Evolutionary conservation across 1,140 invertebrate genomes (phyloP).

Genomic region (Bombus huntii): DNA sequence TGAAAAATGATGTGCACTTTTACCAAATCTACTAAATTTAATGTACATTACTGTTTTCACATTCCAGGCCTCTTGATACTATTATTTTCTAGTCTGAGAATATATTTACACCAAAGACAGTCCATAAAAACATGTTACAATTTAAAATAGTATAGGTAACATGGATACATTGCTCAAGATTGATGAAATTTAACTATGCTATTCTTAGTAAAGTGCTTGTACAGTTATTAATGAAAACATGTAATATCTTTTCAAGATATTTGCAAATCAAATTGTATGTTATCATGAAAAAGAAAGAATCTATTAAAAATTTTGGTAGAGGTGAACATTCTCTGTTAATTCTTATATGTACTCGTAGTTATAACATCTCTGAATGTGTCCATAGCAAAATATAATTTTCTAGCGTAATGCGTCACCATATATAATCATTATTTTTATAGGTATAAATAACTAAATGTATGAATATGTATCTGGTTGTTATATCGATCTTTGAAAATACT

Average conservation of each 20-base stretch:
- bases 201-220: slow-evolving; percentile 4
- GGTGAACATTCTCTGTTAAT: slow-evolving; percentile 46
- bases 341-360: slow-evolving; percentile 7
- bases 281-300: background rate
- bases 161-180: slow-evolving; percentile 48
- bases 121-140: slow-evolving; percentile 25
- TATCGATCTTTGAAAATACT: background rate
- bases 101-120: slow-evolving; percentile 43
- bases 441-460: background rate
- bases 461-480: background rate
- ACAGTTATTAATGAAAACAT: background rate
- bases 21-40: slow-evolving; percentile 32
- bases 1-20: slow-evolving; percentile 33
- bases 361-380: background rate
- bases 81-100: slow-evolving; percentile 40
- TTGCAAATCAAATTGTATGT: background rate
- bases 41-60: slow-evolving; percentile 20
- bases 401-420: background rate
- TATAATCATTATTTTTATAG: slow-evolving; percentile 13
- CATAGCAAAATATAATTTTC: slow-evolving; percentile 5
- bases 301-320: slow-evolving; percentile 32
- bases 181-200: slow-evolving; percentile 26
- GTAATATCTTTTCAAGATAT: slow-evolving; percentile 4
- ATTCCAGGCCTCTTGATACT: slow-evolving; percentile 24
- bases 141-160: slow-evolving; percentile 43